Percentiles rank a stretch among this genome's conserved stretches.
These are phyloP conservation scores for Apotomis turbidana DNA, from an alignment of 2,888 invertebrate genomes.

Conservation along the genomic window DNA sequence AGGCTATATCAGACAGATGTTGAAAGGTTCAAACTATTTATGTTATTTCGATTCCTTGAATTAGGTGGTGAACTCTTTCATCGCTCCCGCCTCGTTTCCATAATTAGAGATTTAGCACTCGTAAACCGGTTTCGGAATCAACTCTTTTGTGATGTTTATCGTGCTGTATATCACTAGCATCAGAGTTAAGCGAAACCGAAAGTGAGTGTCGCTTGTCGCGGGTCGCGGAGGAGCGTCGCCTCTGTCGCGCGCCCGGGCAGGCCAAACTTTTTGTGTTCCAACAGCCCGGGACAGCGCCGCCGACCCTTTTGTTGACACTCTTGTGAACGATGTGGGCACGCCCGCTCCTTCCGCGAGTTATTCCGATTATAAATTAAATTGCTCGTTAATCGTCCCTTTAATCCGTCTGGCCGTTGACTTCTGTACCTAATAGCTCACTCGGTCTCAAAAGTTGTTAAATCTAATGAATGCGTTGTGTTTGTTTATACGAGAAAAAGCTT, in stretches of 20 bases:
- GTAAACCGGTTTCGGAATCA: conserved; percentile 65
- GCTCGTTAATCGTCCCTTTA: conserved; percentile 81
- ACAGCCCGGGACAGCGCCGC: conserved; percentile 40
- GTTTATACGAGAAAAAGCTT: conserved; percentile 60
- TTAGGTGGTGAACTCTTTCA: conserved; percentile 49
- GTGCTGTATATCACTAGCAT: conserved; percentile 63
- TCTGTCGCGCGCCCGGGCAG: conserved; percentile 48
- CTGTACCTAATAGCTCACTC: conserved; percentile 51
- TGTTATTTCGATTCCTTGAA: conserved; percentile 39
- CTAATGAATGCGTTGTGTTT: conserved; percentile 58
- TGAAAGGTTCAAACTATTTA: conserved; percentile 53
- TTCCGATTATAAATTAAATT: conserved; percentile 80
- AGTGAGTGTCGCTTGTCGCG: conserved; percentile 70
- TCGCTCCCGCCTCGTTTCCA: conserved; percentile 65
- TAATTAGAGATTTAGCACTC: conserved; percentile 66
- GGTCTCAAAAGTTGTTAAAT: conserved; percentile 63
- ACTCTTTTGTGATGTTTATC: conserved; percentile 63
- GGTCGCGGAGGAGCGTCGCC: conserved; percentile 60
- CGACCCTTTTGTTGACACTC: conserved; percentile 66
- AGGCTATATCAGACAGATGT: conserved; percentile 65
- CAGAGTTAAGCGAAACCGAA: conserved; percentile 81
- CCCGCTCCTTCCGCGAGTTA: conserved; percentile 70
- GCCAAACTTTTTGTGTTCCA: conserved; percentile 44
- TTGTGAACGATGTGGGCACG: conserved; percentile 59
- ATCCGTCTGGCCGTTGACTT: conserved; percentile 82